Evolutionary conservation across 2,797 vertebrate genomes (phyloP).

Genomic region (Anolis apletophallus): DNA sequence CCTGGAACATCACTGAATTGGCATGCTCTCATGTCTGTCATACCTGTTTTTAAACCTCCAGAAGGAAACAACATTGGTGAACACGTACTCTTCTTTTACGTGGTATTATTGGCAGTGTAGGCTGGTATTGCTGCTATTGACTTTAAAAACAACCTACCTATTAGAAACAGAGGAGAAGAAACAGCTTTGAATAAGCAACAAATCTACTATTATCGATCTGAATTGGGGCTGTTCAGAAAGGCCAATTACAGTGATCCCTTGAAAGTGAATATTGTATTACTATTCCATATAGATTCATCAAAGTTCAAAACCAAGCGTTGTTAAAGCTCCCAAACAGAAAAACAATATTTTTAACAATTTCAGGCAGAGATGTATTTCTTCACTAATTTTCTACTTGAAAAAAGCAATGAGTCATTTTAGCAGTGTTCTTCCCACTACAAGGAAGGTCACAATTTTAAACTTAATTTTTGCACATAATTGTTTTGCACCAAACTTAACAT

Average conservation of each 20-base stretch:
- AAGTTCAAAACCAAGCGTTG: background rate
- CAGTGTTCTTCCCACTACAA: too few species aligned
- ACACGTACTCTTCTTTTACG: background rate
- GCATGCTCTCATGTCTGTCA: background rate
- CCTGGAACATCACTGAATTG: background rate
- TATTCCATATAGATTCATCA: background rate
- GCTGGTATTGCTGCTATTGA: background rate
- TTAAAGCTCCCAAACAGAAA: background rate
- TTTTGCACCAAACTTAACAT: too few species aligned
- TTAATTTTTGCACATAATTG: too few species aligned
- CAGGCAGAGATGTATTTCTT: too few species aligned
- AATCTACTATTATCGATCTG: background rate
- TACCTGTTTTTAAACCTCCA: background rate
- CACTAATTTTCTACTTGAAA: too few species aligned
- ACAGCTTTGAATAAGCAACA: slow-evolving; percentile 6
- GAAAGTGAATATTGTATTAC: background rate
- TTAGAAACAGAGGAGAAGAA: background rate
- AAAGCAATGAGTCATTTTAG: too few species aligned
- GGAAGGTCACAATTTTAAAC: too few species aligned
- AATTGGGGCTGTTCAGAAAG: background rate
- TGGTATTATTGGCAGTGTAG: background rate
- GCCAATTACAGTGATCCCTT: background rate
- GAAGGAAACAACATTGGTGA: background rate
- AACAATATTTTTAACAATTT: background rate
- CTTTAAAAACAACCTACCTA: slow-evolving; percentile 4